Evolutionary conservation across 2,113 vertebrate species (phyloP), one percentile per base, ranked within the genome.

Genomic region (Microtus ochrogaster): DNA sequence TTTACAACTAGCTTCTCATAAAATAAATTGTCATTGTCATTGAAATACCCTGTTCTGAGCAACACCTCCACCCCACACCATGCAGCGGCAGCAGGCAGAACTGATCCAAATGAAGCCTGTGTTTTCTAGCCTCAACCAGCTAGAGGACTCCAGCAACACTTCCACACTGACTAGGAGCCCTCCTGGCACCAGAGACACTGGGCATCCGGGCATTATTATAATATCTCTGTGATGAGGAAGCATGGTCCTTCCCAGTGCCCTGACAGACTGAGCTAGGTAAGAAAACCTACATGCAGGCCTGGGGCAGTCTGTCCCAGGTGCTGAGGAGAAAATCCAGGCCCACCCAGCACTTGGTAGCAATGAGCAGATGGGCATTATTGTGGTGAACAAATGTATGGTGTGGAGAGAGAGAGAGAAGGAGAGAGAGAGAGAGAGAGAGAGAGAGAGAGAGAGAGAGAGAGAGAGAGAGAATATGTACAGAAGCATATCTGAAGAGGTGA

Each of bases 61-160:
- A 70, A 19, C 16, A 70, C 33, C 33, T 36, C 68, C 3, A 2
- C 33, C 16, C 16, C 68, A 70, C 16, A 3, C 6, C 68, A 70
- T 70, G 0, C 4, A 19, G 68, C 0, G 7, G 2, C 33, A 33
- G 16, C 14, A 6, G 16, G 16, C 5, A 36, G 16, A 16, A n/a
- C 68, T 70, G 6, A 70, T 16, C 16, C 16, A 19, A n/a, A 19
- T 19, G 17, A 1, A 70, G 33, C 33, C 68, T 70, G 68, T 70
- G 33, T 16, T n/a, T 70, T 70, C 68, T 70, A 70, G 14, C 14
- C 33, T 14, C 33, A 16, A 17, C 7, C 68, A 70, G 2, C 7
- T 16, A 70, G 16, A n/a, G 66, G 14, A 36, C 68, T n/a, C 33
- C 33, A 70, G 68, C 16, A 70, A 70, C 33, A n/a, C 14, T 17